A percentile compares a stretch with the other conserved stretches of the same genome.
Conservation (phyloP, 2,113 vertebrate species). For the Poicephalus gulielmi region DNA sequence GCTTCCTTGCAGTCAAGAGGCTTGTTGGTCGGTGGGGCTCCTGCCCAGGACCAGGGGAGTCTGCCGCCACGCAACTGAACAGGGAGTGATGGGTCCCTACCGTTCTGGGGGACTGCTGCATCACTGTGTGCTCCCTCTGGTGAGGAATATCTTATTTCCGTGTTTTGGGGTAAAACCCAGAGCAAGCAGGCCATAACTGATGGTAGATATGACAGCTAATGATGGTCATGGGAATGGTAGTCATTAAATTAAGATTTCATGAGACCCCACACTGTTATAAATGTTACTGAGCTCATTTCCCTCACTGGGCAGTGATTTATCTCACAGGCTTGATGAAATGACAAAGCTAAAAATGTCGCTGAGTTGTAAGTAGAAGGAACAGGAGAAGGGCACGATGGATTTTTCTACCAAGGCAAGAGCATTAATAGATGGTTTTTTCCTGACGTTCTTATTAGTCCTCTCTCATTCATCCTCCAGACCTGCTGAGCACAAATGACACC, state of each 20-base stretch:
- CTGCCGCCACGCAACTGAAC: accelerated
- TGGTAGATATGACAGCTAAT: background rate
- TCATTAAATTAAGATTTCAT: constrained; percentile 58
- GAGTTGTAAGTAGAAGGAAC: background rate
- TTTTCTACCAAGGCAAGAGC: constrained; percentile 4
- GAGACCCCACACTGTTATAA: constrained; percentile 43
- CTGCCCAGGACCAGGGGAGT: background rate
- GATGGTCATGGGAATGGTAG: background rate
- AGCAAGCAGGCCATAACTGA: background rate
- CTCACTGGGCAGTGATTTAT: constrained; percentile 30
- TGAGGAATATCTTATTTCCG: background rate
- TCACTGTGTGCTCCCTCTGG: background rate
- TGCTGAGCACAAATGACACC: background rate
- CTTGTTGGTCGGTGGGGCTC: background rate
- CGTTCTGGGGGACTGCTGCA: background rate
- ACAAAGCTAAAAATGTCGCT: constrained; percentile 42
- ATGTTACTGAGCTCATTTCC: constrained; percentile 39
- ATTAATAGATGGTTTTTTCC: constrained; percentile 18
- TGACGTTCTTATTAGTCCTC: constrained; percentile 8
- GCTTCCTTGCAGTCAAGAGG: background rate
- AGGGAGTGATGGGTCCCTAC: background rate
- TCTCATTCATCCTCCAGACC: constrained; percentile 1
- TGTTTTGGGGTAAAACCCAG: constrained; percentile 5
- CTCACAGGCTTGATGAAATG: constrained; percentile 10
- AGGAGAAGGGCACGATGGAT: background rate